Conservation (phyloP, 2,797 vertebrate genomes). For the Sardinella longiceps region DNA sequence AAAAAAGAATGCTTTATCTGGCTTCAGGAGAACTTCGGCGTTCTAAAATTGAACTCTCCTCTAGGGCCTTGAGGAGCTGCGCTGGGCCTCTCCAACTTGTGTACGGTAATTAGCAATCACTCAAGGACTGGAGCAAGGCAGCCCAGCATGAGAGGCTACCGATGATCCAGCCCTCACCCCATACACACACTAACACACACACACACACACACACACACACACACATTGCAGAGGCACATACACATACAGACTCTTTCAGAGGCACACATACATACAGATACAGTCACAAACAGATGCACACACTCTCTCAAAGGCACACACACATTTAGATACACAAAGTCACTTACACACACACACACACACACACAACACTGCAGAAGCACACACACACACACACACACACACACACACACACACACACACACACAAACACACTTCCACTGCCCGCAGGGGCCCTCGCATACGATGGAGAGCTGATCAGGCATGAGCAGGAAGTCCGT, state of each 20-base stretch:
- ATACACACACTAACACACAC: not conserved
- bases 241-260: not conserved
- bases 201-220: not conserved
- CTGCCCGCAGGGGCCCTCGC: not conserved
- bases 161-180: conserved; percentile 29
- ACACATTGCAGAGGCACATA: not conserved
- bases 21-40: not conserved
- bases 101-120: conserved; percentile 35
- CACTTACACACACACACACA: not conserved
- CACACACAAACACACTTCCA: not conserved
- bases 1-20: conserved; percentile 15
- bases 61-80: not conserved
- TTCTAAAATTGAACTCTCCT: not conserved
- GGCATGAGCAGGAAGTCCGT: conserved; percentile 24
- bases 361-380: not conserved
- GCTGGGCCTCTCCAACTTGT: conserved; percentile 15
- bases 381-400: not conserved
- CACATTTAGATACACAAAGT: not conserved
- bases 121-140: conserved; percentile 26
- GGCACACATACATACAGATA: not conserved
- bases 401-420: not conserved
- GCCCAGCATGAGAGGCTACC: not conserved
- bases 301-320: not conserved
- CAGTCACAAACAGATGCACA: not conserved
- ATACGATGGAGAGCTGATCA: not conserved